phyloP scores from a whole-genome alignment of 2,888 invertebrate species.

The Agrotis ipsilon region DNA sequence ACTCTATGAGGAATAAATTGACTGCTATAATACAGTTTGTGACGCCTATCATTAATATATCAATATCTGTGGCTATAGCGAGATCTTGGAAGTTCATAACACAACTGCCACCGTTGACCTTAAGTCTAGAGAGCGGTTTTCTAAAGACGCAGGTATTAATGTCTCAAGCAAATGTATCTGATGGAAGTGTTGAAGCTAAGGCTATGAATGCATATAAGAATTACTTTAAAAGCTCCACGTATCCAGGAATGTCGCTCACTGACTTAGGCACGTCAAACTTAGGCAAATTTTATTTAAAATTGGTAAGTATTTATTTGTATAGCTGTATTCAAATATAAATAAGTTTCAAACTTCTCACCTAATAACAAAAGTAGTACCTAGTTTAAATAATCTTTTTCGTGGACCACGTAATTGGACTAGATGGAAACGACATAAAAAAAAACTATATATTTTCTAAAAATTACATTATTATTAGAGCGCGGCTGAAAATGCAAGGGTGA shows the following conservation, averaged over 20 bases:
- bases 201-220: conserved; percentile 80
- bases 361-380: too few relatives aligned
- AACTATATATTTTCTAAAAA: background rate
- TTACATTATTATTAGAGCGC: conserved; percentile 70
- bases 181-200: conserved; percentile 74
- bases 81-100: conserved; percentile 87
- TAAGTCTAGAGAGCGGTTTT: conserved; percentile 89
- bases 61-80: conserved; percentile 84
- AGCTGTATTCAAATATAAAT: too few relatives aligned
- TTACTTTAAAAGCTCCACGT: conserved; percentile 76
- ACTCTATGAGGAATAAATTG: conserved; percentile 83
- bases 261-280: conserved; percentile 82
- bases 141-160: conserved; percentile 80
- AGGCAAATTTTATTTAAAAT: conserved; percentile 83
- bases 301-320: conserved; percentile 75
- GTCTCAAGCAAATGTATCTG: conserved; percentile 74
- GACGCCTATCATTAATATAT: conserved; percentile 86
- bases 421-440: background rate
- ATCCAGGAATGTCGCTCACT: conserved; percentile 77
- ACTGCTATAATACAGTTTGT: conserved; percentile 84
- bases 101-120: conserved; percentile 91
- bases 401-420: background rate
- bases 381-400: too few relatives aligned
- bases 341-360: too few relatives aligned
- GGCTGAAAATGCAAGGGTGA: conserved; percentile 81